These are phyloP conservation scores for Perca schrenkii DNA, from an alignment of 2,113 vertebrate species.

Conservation along the genomic window DNA sequence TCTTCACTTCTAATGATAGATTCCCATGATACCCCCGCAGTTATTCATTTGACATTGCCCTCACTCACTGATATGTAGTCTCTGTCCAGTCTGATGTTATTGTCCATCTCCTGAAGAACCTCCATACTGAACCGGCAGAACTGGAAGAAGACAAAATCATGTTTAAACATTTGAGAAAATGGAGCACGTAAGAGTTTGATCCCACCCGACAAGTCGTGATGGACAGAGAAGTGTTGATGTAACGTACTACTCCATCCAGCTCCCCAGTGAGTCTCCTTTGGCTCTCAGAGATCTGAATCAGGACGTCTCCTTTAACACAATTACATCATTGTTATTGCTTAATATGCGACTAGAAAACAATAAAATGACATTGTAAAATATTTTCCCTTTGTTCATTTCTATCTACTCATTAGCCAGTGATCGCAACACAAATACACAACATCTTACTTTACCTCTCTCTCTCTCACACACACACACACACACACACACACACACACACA, in stretches of 20 bases:
- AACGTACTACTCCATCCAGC: constrained; percentile 90
- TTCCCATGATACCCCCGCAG: background rate
- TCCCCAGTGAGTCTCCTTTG: constrained; percentile 89
- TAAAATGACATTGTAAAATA: background rate
- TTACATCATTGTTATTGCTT: background rate
- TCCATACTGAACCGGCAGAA: constrained; percentile 90
- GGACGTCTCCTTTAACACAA: constrained; percentile 87
- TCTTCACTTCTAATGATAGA: background rate
- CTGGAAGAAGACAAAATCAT: constrained; percentile 76
- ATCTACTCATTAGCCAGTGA: background rate
- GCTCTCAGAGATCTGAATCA: constrained; percentile 91
- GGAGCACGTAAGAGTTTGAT: no score
- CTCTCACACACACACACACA: background rate
- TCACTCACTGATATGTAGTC: constrained; percentile 92
- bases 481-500: no score
- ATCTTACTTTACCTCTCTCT: background rate
- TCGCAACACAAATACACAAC: background rate
- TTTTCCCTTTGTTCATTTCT: background rate
- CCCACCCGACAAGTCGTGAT: background rate
- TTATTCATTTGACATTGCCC: background rate
- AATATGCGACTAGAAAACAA: background rate
- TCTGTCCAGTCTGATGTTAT: constrained; percentile 90
- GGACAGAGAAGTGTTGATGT: background rate
- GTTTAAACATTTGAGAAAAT: background rate
- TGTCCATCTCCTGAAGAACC: constrained; percentile 92